phyloP scores from a whole-genome alignment of 2,113 vertebrate species.

The Psittacula cyanocephala region DNA sequence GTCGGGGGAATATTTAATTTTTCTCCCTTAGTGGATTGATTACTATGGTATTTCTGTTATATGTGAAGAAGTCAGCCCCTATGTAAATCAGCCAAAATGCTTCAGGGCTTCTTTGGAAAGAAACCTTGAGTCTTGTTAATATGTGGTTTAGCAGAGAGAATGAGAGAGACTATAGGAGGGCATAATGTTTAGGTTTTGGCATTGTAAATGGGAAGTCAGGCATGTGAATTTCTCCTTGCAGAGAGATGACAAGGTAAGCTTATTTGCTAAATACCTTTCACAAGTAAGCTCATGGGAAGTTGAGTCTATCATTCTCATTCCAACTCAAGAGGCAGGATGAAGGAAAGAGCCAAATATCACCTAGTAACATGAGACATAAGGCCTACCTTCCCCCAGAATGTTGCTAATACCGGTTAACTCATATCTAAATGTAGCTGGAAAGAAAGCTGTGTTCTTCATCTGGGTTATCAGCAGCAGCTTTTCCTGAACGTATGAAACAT shows the following conservation, averaged over 20 bases:
- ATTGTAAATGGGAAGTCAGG: background rate
- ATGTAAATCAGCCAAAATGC: constrained; percentile 30
- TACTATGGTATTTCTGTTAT: constrained; percentile 20
- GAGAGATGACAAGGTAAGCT: background rate
- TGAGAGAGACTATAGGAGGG: background rate
- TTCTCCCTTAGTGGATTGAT: constrained; percentile 39
- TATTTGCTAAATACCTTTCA: background rate
- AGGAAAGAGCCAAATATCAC: background rate
- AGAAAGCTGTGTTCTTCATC: background rate
- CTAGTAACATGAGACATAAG: background rate
- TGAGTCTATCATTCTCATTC: background rate
- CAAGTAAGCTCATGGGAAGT: accelerated
- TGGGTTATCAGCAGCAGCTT: background rate
- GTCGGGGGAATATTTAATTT: constrained; percentile 37
- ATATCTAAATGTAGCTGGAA: background rate
- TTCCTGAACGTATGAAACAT: background rate
- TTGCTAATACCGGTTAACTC: background rate
- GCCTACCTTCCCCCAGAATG: background rate
- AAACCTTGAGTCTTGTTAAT: background rate
- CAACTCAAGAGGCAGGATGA: background rate
- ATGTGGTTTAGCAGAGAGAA: background rate
- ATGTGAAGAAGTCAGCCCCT: background rate
- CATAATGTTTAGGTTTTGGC: background rate
- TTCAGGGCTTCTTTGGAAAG: background rate
- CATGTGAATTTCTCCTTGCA: background rate